phyloP scores from a whole-genome alignment of 2,888 invertebrate species.

The Encarsia formosa region DNA sequence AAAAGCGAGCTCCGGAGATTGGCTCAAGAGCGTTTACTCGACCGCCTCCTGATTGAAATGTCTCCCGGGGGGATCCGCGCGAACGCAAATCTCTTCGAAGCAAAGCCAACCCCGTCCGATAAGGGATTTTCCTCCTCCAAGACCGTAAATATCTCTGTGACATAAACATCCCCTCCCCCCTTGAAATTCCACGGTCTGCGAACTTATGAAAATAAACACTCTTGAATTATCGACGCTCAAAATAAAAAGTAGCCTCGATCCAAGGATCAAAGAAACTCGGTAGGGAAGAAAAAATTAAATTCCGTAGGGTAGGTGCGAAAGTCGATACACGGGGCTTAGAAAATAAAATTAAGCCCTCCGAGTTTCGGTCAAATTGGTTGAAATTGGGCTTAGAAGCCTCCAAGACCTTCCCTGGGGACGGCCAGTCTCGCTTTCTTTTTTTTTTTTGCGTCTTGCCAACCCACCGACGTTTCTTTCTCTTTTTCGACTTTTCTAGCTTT shows the following conservation, averaged over 20 bases:
- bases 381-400: slow-evolving; percentile 54
- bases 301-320: no score
- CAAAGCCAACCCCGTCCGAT: slow-evolving; percentile 21
- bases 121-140: slow-evolving; percentile 8
- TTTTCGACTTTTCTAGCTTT: neutral
- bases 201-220: slow-evolving; percentile 21
- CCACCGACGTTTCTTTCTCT: neutral
- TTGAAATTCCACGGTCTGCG: slow-evolving; percentile 27
- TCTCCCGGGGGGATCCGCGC: slow-evolving; percentile 31
- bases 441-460: neutral
- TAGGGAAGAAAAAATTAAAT: no score
- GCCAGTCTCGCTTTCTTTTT: slow-evolving; percentile 8
- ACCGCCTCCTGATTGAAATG: slow-evolving; percentile 39
- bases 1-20: no score
- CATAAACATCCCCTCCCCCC: neutral
- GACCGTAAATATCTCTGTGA: neutral
- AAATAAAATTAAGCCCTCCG: slow-evolving; percentile 58
- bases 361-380: slow-evolving; percentile 60
- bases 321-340: no score
- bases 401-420: neutral
- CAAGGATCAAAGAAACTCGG: slow-evolving; percentile 13
- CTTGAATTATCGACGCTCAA: neutral
- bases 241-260: slow-evolving; percentile 20
- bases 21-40: slow-evolving; percentile 16
- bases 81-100: slow-evolving; percentile 33